These are phyloP conservation scores for Porites divaricata DNA, from an alignment of 92 coral and sea anemone genomes.

Conservation along the genomic window DNA sequence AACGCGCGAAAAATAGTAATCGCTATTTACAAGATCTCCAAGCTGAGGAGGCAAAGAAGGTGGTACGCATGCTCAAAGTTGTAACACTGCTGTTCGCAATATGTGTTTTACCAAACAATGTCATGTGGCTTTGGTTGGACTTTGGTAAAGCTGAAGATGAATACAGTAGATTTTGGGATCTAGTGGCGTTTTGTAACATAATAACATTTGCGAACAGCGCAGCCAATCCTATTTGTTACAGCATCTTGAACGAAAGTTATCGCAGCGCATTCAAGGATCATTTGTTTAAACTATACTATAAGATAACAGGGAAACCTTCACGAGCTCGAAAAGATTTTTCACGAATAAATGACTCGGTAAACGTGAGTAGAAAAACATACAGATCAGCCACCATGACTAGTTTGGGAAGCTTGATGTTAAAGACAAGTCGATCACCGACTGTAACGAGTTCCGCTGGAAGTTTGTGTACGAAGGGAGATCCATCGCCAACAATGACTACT, in stretches of 20 bases:
- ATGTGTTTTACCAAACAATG: conserved; percentile 79
- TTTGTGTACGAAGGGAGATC: not conserved
- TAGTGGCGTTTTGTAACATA: conserved; percentile 76
- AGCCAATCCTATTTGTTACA: conserved; percentile 86
- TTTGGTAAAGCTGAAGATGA: conserved; percentile 81
- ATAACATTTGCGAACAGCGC: conserved; percentile 90
- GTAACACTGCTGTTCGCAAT: conserved; percentile 86
- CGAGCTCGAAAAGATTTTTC: not conserved
- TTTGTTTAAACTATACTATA: conserved; percentile 7
- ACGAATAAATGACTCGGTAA: not conserved
- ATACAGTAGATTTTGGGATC: conserved; percentile 65
- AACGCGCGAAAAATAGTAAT: conserved; percentile 54
- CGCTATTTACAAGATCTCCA: conserved; percentile 61
- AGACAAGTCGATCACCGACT: not conserved
- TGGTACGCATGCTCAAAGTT: conserved; percentile 83
- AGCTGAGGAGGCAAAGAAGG: conserved; percentile 75
- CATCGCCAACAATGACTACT: not conserved
- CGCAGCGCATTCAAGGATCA: conserved; percentile 61
- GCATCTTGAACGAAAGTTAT: conserved; percentile 74
- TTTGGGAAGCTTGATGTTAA: not conserved
- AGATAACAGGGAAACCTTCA: conserved; percentile 13
- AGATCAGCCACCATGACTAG: conserved; percentile 25
- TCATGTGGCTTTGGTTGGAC: conserved; percentile 94
- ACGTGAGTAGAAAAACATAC: not conserved
- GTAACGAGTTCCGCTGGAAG: not conserved